These are phyloP conservation scores for Trichogramma evanescens DNA, from an alignment of 2,888 invertebrate genomes.

Conservation along the genomic window DNA sequence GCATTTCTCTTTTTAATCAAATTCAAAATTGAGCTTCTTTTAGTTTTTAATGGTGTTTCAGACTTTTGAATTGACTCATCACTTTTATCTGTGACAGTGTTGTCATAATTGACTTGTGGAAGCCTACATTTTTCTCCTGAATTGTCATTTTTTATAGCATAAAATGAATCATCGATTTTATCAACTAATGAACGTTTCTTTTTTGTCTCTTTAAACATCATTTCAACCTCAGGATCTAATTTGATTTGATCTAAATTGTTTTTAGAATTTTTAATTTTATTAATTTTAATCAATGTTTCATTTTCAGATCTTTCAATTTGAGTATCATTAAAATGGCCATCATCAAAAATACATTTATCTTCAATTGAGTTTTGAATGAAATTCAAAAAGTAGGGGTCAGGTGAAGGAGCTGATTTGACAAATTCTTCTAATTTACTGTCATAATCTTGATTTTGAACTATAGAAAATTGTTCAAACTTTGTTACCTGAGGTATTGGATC, in stretches of 20 bases:
- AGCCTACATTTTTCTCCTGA: background rate
- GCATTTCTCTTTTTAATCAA: too few species aligned
- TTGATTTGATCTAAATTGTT: background rate
- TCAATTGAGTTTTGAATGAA: slow-evolving; percentile 12
- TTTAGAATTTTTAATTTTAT: background rate
- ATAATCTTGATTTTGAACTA: background rate
- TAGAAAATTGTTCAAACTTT: background rate
- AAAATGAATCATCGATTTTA: background rate
- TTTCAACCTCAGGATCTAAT: slow-evolving; percentile 1
- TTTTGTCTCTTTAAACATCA: background rate
- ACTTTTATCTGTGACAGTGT: background rate
- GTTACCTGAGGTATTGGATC: background rate
- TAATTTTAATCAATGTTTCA: background rate
- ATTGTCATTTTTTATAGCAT: background rate
- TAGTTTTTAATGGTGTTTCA: background rate
- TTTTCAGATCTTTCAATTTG: background rate
- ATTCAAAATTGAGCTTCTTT: too few species aligned
- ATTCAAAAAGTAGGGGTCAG: background rate
- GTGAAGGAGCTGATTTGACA: background rate
- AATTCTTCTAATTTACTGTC: background rate
- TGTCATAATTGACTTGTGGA: background rate
- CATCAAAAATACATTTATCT: background rate
- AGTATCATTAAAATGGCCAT: slow-evolving; percentile 3
- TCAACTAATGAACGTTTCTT: background rate
- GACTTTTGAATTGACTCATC: background rate